Conservation (phyloP, 2,797 vertebrate genomes). For the Morus bassanus region DNA sequence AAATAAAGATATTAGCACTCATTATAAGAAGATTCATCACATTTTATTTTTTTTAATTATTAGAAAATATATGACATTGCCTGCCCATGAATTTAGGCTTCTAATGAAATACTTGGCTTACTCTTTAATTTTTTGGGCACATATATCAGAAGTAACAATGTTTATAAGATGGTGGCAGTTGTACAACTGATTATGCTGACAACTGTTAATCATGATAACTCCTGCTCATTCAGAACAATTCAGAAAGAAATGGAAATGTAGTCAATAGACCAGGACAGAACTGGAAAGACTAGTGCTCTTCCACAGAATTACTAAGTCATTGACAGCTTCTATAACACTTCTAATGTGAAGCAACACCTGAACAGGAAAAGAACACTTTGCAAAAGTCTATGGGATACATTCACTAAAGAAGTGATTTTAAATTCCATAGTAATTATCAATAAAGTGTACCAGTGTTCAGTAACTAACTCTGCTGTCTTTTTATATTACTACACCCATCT, state of each 20-base stretch:
- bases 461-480: neutral
- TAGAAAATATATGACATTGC: neutral
- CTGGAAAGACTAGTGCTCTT: neutral
- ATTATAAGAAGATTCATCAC: neutral
- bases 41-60: neutral
- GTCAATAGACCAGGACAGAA: neutral
- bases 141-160: neutral
- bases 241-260: neutral
- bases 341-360: neutral
- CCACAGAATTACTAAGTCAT: neutral
- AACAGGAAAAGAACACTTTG: neutral
- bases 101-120: neutral
- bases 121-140: neutral
- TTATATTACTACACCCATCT: neutral
- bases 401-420: neutral
- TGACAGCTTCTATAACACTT: neutral
- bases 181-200: neutral
- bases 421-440: neutral
- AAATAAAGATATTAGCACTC: neutral
- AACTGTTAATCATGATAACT: neutral
- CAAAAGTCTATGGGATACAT: neutral
- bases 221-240: neutral
- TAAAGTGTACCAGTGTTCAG: neutral
- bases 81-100: neutral
- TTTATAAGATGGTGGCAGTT: neutral